A percentile compares a stretch with the other conserved stretches of the same genome.
Evolutionary conservation across 2,888 invertebrate genomes (phyloP).

Genomic region (Hedychridium roseum): DNA sequence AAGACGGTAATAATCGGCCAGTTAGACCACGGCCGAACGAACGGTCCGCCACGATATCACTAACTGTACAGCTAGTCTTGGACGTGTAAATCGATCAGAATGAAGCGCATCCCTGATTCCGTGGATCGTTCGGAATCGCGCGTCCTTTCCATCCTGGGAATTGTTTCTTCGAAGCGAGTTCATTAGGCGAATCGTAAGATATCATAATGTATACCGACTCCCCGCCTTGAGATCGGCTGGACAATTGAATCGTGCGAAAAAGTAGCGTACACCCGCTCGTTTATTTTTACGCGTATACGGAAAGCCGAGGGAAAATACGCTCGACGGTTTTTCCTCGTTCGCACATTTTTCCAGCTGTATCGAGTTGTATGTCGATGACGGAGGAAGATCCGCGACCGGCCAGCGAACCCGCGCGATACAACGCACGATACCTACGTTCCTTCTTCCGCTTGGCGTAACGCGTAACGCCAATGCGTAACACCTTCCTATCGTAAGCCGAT

Average conservation of each 20-base stretch:
- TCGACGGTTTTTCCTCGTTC: conserved; percentile 1
- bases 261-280: no score
- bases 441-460: conserved; percentile 51
- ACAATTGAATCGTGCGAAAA: conserved; percentile 18
- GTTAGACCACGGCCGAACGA: conserved; percentile 28
- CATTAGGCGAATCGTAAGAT: no score
- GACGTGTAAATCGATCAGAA: conserved; percentile 32
- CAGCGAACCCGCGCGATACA: conserved; percentile 41
- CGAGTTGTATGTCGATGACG: conserved; percentile 26
- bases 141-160: not conserved
- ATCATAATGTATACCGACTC: no score
- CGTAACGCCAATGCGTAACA: conserved; percentile 39
- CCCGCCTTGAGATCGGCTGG: no score
- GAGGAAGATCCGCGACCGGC: conserved; percentile 35
- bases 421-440: conserved; percentile 15
- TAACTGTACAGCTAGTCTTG: conserved; percentile 33
- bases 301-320: no score
- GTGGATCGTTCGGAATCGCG: conserved; percentile 8
- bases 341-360: conserved; percentile 15
- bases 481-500: no score
- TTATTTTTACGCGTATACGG: no score
- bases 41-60: conserved; percentile 28
- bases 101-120: conserved; percentile 22
- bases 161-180: no score
- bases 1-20: conserved; percentile 31